Evolutionary conservation across 1,140 invertebrate genomes (phyloP).

Genomic region (Chironomus tepperi): DNA sequence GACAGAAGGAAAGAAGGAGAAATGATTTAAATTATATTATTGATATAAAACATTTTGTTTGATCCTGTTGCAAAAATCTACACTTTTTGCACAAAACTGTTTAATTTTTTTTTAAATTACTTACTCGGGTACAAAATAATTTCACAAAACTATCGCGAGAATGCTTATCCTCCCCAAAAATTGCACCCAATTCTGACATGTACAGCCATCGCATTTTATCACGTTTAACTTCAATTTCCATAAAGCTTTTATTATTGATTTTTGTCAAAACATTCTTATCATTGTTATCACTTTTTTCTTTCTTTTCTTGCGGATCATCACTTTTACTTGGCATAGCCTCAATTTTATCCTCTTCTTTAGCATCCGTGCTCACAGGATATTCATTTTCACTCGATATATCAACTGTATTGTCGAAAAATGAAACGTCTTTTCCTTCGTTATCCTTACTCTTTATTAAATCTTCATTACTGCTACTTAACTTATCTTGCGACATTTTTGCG

Average conservation of each 20-base stretch:
- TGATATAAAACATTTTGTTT: too few species aligned
- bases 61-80: too few species aligned
- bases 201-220: conserved; percentile 39
- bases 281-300: not conserved
- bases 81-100: too few species aligned
- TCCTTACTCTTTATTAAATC: not conserved
- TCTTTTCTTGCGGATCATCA: not conserved
- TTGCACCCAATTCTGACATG: conserved; percentile 39
- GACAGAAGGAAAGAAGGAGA: too few species aligned
- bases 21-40: too few species aligned
- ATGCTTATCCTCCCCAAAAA: conserved; percentile 38
- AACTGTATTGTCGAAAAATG: conserved; percentile 16
- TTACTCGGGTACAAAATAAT: conserved; percentile 37
- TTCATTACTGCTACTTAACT: not conserved
- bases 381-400: not conserved
- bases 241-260: conserved; percentile 35
- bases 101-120: conserved; percentile 27
- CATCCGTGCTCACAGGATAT: not conserved
- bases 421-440: not conserved
- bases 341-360: not conserved
- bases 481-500: not conserved
- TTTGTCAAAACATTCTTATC: not conserved
- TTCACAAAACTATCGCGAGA: conserved; percentile 38
- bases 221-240: conserved; percentile 39
- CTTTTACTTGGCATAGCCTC: not conserved